phyloP scores from a whole-genome alignment of 2,797 vertebrate genomes.

The Gadopsis bispinosus region DNA sequence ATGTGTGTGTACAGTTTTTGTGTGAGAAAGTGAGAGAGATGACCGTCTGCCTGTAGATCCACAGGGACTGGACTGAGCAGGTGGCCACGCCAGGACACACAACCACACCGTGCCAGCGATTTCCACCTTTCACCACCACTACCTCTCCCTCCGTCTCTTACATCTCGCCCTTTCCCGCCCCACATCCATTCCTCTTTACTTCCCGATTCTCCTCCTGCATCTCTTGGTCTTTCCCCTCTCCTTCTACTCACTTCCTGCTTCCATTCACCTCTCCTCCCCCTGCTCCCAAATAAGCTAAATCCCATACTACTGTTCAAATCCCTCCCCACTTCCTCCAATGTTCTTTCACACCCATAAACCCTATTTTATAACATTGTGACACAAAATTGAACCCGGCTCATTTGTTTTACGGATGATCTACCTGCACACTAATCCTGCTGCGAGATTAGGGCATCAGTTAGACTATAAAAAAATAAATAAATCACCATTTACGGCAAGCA shows the following conservation, averaged over 20 bases:
- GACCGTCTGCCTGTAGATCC: constrained; percentile 59
- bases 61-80: constrained; percentile 68
- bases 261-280: not conserved
- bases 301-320: too few species aligned
- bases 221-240: not conserved
- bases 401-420: constrained; percentile 9
- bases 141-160: constrained; percentile 36
- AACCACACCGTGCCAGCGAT: constrained; percentile 50
- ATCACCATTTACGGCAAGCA: not conserved
- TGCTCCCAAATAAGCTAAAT: too few species aligned
- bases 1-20: constrained; percentile 7
- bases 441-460: not conserved
- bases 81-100: constrained; percentile 69
- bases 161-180: constrained; percentile 22
- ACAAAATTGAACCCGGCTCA: constrained; percentile 9
- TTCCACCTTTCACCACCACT: constrained; percentile 46
- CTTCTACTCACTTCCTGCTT: not conserved
- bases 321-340: too few species aligned
- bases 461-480: not conserved
- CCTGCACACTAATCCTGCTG: not conserved
- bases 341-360: not conserved
- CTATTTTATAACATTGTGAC: constrained; percentile 3
- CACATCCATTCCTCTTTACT: not conserved
- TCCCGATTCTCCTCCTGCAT: not conserved
- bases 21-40: constrained; percentile 30